phyloP scores from a whole-genome alignment of 2,888 invertebrate species.

The Leuctra nigra region DNA sequence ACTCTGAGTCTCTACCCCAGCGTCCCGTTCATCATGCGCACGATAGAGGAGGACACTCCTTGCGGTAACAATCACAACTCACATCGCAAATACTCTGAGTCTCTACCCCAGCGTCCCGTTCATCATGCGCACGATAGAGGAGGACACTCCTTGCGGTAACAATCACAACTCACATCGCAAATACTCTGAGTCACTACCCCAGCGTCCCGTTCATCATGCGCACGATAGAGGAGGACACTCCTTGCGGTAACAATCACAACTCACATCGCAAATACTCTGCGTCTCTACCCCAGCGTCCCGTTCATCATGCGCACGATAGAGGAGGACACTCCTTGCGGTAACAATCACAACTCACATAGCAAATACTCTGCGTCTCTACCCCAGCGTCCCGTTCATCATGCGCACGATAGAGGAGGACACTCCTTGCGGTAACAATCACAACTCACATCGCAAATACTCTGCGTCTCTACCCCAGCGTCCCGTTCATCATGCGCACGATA shows the following conservation, averaged over 20 bases:
- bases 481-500: constrained; percentile 35
- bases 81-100: too few species aligned
- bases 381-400: constrained; percentile 38
- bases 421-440: constrained; percentile 24
- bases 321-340: constrained; percentile 31
- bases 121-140: constrained; percentile 34
- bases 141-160: constrained; percentile 31
- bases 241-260: constrained; percentile 11
- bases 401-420: constrained; percentile 34
- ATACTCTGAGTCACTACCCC: constrained; percentile 38
- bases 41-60: constrained; percentile 33
- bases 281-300: constrained; percentile 39
- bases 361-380: constrained; percentile 38
- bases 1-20: constrained; percentile 38
- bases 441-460: too few species aligned
- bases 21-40: constrained; percentile 37
- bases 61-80: too few species aligned
- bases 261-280: constrained; percentile 30
- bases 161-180: too few species aligned
- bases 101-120: constrained; percentile 39
- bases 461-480: constrained; percentile 39
- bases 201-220: constrained; percentile 38
- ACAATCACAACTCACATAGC: too few species aligned
- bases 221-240: constrained; percentile 32
- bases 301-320: constrained; percentile 34